Evolutionary conservation across 2,888 invertebrate species (phyloP), one percentile per base, ranked within the genome.

Genomic region (Papilio elwesi): DNA sequence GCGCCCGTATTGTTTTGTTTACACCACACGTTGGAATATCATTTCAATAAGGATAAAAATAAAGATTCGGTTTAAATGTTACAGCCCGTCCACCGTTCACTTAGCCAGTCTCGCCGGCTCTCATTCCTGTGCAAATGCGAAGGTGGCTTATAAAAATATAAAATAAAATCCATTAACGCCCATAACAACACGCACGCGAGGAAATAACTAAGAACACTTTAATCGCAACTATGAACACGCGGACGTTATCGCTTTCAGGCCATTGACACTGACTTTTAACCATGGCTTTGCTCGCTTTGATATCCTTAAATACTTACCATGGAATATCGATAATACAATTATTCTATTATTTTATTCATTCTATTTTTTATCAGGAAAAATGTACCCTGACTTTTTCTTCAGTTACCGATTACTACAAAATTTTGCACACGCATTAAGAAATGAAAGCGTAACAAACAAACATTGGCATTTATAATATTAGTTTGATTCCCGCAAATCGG

Each of bases 11-110:
- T 82, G 81, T 77, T 68, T 78, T 84, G 84, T 87, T 86, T 81
- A 86, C 84, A 77, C 80, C 79, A 83, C 81, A 82, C 83, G 74
- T 74, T 74, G 73, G 78, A 76, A 78, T 79, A 85, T 82, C 81
- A 84, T 79, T 80, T 81, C 85, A 83, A 89, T 90, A 90, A 89
- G 87, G 82, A 86, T 79, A 83, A 81, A 83, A 86, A 85, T 92
- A 92, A 92, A 91, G 80, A 85, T 82, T 83, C 85, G 80, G 85
- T 87, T 90, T 90, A 89, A 91, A 85, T 88, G 84, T 80, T 76
- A 75, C 80, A 80, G 82, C 81, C 84, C 10, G 64, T 63, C 47
- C 64, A 38, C 48, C 11, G 43, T 49, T 49, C 55, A 48, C 68
- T 68, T 47, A 72, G 53, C 68, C 47, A 43, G 63, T 15, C 62